A percentile compares a stretch with the other conserved stretches of the same genome.
Conservation (phyloP, 2,888 invertebrate species). For the Julus scandinavius region DNA sequence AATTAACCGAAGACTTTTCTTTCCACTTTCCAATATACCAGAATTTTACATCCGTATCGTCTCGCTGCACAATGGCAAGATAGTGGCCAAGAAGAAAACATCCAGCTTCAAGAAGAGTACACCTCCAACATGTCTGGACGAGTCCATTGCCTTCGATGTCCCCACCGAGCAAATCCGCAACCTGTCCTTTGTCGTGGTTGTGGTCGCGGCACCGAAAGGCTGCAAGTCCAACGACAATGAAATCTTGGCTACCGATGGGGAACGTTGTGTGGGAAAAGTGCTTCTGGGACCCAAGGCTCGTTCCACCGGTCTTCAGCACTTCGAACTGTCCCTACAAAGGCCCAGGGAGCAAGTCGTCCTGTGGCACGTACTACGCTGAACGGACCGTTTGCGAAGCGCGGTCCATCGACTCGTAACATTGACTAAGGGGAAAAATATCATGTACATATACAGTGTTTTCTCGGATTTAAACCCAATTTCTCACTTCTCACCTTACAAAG, state of each 20-base stretch:
- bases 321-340: constrained; percentile 52
- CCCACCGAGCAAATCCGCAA: constrained; percentile 54
- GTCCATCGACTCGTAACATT: too few species aligned
- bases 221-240: constrained; percentile 13
- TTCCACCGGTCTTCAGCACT: constrained; percentile 53
- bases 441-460: too few species aligned
- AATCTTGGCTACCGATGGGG: neutral
- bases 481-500: too few species aligned
- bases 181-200: constrained; percentile 52
- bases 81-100: constrained; percentile 55
- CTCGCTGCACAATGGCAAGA: constrained; percentile 51
- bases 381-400: too few species aligned
- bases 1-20: too few species aligned
- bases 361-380: constrained; percentile 55
- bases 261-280: constrained; percentile 54
- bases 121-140: constrained; percentile 47
- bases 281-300: constrained; percentile 51
- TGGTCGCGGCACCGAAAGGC: constrained; percentile 37
- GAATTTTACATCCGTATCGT: constrained; percentile 49
- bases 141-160: constrained; percentile 55
- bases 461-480: too few species aligned
- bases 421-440: too few species aligned
- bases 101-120: neutral
- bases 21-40: neutral
- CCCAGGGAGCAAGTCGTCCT: constrained; percentile 54